These are phyloP conservation scores for Lepus timidus DNA, from an alignment of 2,113 vertebrate species.

Conservation along the genomic window DNA sequence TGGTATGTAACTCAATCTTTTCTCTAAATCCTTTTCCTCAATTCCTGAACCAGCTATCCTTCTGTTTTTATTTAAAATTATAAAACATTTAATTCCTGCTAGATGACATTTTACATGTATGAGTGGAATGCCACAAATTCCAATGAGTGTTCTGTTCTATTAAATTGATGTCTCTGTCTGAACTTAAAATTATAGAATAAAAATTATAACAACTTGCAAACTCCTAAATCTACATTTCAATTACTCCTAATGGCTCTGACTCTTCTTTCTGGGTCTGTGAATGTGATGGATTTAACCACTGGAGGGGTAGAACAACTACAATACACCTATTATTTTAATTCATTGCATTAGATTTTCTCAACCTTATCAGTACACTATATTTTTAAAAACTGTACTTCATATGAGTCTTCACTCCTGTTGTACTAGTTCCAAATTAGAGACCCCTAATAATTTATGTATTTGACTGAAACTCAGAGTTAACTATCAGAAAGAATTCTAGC, in stretches of 20 bases:
- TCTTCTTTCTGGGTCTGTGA: constrained; percentile 21
- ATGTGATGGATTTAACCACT: neutral
- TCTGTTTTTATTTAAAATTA: neutral
- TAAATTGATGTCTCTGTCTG: neutral
- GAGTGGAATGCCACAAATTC: neutral
- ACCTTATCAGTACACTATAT: constrained; percentile 7
- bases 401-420: neutral
- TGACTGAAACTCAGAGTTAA: neutral
- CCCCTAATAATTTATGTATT: neutral
- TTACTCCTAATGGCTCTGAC: neutral
- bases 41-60: neutral
- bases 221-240: constrained; percentile 7
- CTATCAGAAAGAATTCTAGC: neutral
- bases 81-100: constrained; percentile 27
- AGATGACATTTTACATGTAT: neutral
- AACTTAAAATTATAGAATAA: neutral
- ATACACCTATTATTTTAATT: neutral
- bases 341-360: neutral
- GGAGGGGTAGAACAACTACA: neutral
- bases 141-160: neutral
- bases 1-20: neutral
- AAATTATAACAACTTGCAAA: neutral
- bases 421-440: neutral
- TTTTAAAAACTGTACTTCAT: constrained; percentile 5
- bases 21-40: neutral